Evolutionary conservation across 2,888 invertebrate genomes (phyloP).

Genomic region (Dynastes grantii): DNA sequence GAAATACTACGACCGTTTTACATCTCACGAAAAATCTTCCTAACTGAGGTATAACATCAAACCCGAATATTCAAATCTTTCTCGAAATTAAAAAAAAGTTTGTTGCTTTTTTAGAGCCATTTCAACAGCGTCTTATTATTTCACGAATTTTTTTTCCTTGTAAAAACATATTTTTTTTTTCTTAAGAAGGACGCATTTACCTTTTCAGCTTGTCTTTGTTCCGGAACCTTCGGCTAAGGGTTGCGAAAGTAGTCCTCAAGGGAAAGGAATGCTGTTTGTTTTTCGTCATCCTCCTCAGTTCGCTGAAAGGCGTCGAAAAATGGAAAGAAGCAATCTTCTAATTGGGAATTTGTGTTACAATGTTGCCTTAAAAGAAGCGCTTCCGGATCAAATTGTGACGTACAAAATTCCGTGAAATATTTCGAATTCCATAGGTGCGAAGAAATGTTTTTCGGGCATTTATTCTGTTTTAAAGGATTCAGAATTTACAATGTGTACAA

Average conservation of each 20-base stretch:
- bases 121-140: background rate
- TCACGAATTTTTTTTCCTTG: background rate
- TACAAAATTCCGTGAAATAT: background rate
- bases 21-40: background rate
- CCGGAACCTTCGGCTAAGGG: slow-evolving; percentile 72
- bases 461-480: slow-evolving; percentile 15
- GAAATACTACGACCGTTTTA: background rate
- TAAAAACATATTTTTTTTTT: slow-evolving; percentile 16
- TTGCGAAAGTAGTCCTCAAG: slow-evolving; percentile 72
- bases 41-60: background rate
- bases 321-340: slow-evolving; percentile 24
- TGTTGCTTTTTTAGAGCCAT: background rate
- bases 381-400: slow-evolving; percentile 20
- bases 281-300: slow-evolving; percentile 65
- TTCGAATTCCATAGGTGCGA: slow-evolving; percentile 8
- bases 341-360: background rate
- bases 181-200: slow-evolving; percentile 63
- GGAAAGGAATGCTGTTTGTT: slow-evolving; percentile 73
- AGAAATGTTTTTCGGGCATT: background rate
- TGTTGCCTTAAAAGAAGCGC: background rate
- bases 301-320: background rate
- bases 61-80: slow-evolving; percentile 6
- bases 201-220: slow-evolving; percentile 73
- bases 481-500: background rate
- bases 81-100: background rate